Base-by-base conservation (phyloP, 2,797 vertebrate species). In the Borostomias antarcticus region DNA sequence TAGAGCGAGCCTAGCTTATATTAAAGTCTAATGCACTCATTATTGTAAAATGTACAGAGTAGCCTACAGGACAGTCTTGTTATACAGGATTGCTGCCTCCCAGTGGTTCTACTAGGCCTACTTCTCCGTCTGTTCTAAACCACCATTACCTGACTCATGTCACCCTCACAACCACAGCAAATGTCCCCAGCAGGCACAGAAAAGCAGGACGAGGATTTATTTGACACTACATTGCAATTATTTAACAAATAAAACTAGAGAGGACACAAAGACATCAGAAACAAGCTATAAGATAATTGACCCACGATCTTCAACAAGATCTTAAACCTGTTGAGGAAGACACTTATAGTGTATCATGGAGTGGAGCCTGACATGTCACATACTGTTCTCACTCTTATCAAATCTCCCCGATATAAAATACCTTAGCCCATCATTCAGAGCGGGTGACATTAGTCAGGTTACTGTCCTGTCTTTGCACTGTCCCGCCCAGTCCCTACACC, bases 301-400 rank as follows among this genome's bases (percentile, higher is more conserved):
- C 50, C 5, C 11, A 53, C 11, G 47, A 51, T 63, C 30, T 33
- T 52, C 51, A 23, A 63, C 29, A 35, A 63, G 61, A 48, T 52
- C 30, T 40, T 40, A 60, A 40, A 28, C 40, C 35, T 53, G 40
- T 61, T 62, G 54, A n/a, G n/a, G n/a, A n/a, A n/a, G n/a, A n/a
- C n/a, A n/a, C n/a, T n/a, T n/a, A n/a, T n/a, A n/a, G n/a, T n/a
- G n/a, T n/a, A n/a, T n/a, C n/a, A n/a, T n/a, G n/a, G n/a, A n/a
- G n/a, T n/a, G n/a, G n/a, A n/a, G n/a, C n/a, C n/a, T n/a, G n/a
- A n/a, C n/a, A n/a, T n/a, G n/a, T n/a, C n/a, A n/a, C n/a, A n/a
- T n/a, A n/a, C n/a, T n/a, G n/a, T n/a, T n/a, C n/a, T n/a, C n/a
- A n/a, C n/a, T n/a, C n/a, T n/a, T n/a, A n/a, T n/a, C n/a, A n/a